Conservation (phyloP, 2,888 invertebrate genomes). For the Morinoia aosen region DNA sequence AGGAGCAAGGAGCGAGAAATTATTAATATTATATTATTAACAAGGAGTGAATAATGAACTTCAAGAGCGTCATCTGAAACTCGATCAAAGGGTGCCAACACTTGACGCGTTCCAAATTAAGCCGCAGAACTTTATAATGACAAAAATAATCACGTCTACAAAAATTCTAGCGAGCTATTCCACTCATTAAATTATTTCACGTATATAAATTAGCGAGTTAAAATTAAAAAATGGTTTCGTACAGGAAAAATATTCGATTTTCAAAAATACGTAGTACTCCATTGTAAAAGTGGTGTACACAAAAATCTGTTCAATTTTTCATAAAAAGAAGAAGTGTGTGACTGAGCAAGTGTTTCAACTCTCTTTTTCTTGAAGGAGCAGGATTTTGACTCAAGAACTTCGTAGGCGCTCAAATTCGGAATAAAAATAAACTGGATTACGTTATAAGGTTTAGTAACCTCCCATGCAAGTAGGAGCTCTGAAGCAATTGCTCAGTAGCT, state of each 20-base stretch:
- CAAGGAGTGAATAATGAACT: neutral
- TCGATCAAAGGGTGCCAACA: neutral
- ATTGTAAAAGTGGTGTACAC: neutral
- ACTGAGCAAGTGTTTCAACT: neutral
- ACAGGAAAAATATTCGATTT: neutral
- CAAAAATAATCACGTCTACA: slow-evolving; percentile 2
- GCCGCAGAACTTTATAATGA: neutral
- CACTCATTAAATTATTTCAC: neutral
- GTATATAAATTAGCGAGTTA: neutral
- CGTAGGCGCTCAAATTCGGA: neutral
- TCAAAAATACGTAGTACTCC: neutral
- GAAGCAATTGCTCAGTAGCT: neutral
- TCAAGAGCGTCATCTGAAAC: neutral
- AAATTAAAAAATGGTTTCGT: neutral
- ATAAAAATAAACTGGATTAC: neutral
- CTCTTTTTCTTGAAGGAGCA: neutral
- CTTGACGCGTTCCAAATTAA: neutral
- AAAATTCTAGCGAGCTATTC: neutral
- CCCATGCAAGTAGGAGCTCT: neutral
- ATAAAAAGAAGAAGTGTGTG: neutral
- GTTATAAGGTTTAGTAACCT: neutral
- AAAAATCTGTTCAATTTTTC: neutral
- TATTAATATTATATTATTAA: no score
- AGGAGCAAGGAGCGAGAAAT: neutral
- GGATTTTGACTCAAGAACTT: neutral